Evolutionary conservation across 2,888 invertebrate genomes (phyloP), one percentile per base, ranked within the genome.

Genomic region (Rhorus exstirpatorius): DNA sequence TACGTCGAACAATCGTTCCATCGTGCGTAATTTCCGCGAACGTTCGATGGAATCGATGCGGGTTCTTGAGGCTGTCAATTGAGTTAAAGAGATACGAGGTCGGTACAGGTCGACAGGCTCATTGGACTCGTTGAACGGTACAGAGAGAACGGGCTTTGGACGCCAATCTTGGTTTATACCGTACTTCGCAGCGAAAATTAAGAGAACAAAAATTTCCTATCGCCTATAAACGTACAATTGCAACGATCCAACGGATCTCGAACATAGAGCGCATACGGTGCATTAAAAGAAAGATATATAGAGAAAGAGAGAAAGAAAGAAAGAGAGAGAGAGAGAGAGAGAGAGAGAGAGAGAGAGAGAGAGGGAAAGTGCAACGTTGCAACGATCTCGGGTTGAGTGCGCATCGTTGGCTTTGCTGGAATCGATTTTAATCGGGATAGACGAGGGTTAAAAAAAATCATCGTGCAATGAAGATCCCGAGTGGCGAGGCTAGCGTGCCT

Each of bases 401-500:
- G 41, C 26, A 14, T 21, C 24, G 24, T 53, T 19, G 12, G 35
- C 24, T 53, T 49, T 10, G 26, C 60, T 21, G 35, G 17, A 14
- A 26, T 58, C 38, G 35, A 77, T 60, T 72, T 49, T 31, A 12
- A 60, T 38, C 24, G 24, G 24, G 26, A 38, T 58, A 41, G 8
- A 58, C 51, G 12, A 55, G 19, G n/a, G 49, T 60, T 38, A 31
- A 10, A 58, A 49, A 14, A 63, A n/a, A 67, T 21, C 3, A 46
- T 31, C 12, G 38, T 21, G 82, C 71, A 84, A 91, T 92, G 91
- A 92, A 90, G 89, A 89, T 92, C 72, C 87, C 92, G 72, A 88
- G 90, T 83, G 87, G 88, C 74, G 92, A 93, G 84, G 91, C 90
- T 80, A 89, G 90, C 86, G 91, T 92, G 86, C 91, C 91, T 81